Evolutionary conservation across 2,797 vertebrate species (phyloP).

Genomic region (Microchirus variegatus): DNA sequence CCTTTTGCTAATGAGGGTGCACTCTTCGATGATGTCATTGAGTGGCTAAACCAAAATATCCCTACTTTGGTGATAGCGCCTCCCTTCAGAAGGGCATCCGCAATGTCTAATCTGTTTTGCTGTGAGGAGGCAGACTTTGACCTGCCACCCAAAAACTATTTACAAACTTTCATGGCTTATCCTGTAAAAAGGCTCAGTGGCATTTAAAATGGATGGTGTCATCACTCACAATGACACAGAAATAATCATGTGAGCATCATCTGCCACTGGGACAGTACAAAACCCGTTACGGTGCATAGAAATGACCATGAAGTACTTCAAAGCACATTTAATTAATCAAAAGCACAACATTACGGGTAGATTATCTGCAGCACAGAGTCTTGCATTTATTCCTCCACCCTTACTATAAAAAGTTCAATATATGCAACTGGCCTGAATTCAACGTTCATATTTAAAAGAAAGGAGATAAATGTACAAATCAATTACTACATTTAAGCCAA

Average conservation of each 20-base stretch:
- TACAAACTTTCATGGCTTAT: slow-evolving; percentile 26
- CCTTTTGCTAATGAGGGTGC: slow-evolving; percentile 68
- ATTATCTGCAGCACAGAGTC: neutral
- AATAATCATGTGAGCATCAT: slow-evolving; percentile 18
- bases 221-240: slow-evolving; percentile 27
- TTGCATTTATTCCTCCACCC: neutral
- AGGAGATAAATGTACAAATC: neutral
- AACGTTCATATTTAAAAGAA: neutral
- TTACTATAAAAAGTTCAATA: neutral
- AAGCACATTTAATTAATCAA: neutral
- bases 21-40: slow-evolving; percentile 76
- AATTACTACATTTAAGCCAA: neutral
- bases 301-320: neutral
- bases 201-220: slow-evolving; percentile 27
- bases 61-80: slow-evolving; percentile 65
- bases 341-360: too few species aligned
- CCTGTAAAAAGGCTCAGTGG: slow-evolving; percentile 26
- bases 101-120: slow-evolving; percentile 50
- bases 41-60: slow-evolving; percentile 70
- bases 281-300: neutral
- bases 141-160: slow-evolving; percentile 8
- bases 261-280: slow-evolving; percentile 11
- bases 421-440: neutral
- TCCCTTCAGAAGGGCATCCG: slow-evolving; percentile 67
- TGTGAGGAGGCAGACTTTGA: slow-evolving; percentile 16